Conservation (phyloP, 53 echinoderm and acorn worm species). For the Luidia sarsii region DNA sequence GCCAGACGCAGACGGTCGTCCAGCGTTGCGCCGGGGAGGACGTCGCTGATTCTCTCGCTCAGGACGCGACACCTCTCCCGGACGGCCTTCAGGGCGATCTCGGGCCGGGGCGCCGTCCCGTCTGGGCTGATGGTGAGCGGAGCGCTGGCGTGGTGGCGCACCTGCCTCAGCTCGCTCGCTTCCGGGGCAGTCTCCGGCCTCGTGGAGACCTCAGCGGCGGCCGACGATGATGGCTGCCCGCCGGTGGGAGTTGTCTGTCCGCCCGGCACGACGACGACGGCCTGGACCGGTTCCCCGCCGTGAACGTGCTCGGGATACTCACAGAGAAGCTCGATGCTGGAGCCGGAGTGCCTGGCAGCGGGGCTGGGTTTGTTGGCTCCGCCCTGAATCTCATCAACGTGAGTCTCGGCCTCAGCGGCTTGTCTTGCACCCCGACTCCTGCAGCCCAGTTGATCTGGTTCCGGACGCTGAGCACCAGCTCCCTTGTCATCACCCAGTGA, state of each 20-base stretch:
- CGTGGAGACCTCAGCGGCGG: background rate
- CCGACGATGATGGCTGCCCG: background rate
- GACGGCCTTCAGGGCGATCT: conserved; percentile 34
- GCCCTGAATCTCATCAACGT: background rate
- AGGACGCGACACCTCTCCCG: conserved; percentile 27
- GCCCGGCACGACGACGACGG: background rate
- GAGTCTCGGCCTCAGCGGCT: background rate
- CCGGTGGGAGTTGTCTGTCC: background rate
- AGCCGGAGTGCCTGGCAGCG: background rate
- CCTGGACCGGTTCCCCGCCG: conserved; percentile 13
- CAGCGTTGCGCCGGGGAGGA: conserved; percentile 22
- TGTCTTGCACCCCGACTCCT: too few species aligned
- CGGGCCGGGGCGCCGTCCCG: background rate
- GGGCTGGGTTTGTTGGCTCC: background rate
- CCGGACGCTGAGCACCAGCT: background rate
- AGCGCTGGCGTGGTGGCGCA: conserved; percentile 7
- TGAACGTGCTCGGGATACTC: conserved; percentile 9
- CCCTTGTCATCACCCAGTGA: background rate
- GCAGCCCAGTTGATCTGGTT: background rate
- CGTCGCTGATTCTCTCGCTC: conserved; percentile 35
- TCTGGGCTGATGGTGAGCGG: background rate
- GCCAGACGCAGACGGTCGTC: conserved; percentile 28
- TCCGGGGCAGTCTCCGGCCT: background rate
- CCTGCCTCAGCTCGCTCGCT: background rate
- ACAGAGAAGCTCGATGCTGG: conserved; percentile 32